Base-by-base conservation (phyloP, 2,888 invertebrate genomes). In the Phoronis australis region DNA sequence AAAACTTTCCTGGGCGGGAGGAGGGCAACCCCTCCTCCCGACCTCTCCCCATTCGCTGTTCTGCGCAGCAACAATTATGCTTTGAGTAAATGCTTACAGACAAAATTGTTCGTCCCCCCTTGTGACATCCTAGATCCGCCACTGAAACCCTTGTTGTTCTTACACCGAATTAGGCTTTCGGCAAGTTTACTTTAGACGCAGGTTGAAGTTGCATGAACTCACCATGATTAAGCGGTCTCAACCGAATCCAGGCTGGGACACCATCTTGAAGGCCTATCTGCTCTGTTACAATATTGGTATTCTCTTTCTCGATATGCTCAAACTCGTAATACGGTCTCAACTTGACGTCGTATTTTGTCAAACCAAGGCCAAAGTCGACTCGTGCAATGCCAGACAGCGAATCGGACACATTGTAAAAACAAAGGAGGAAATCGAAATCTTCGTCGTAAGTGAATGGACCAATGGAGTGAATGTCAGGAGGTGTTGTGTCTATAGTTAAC, bases 361-460 rank as follows among this genome's bases (percentile, higher is more conserved):
- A 27, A 2, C 68, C 68, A 4, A 68, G 50, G 48, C 66, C 66
- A 5, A 60, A 22, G 38, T 61, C 59, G 5, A 52, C 50, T 12
- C 27, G 48, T 4, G 46, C 50, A 5, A 68, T 47, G 18, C 58
- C 64, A 5, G 68, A 68, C 5, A 65, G 54, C 5, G 61, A 59
- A 50, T 66, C 66, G 3, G 58, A 55, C 24, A 65, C 60, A 42
- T 65, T 68, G 38, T 63, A 62, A 15, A 45, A 45, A 4, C 55
- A 50, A n/a, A 55, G 57, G 6, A 68, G 48, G 22, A 51, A 39
- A 37, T 50, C 51, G 1, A 42, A 50, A 20, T 55, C 54, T 39
- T 69, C 67, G 37, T 69, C 55, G 47, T 68, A 69, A 18, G 49
- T 54, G 27, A 66, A 59, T 46, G 64, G 50, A 52, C 51, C 62